Conservation (phyloP, 2,888 invertebrate genomes). For the Kryphioiulus occultus region DNA sequence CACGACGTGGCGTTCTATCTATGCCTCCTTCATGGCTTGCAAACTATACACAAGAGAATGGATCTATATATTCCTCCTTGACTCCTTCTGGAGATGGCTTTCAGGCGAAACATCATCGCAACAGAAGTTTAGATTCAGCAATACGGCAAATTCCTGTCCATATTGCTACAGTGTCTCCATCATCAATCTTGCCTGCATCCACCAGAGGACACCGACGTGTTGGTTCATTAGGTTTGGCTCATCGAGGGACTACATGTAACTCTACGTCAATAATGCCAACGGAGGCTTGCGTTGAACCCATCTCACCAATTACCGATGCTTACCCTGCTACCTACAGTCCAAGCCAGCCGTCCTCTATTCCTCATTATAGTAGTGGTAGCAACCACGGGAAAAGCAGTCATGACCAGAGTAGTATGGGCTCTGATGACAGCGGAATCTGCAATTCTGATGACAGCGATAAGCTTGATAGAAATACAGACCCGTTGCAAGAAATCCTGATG, state of each 20-base stretch:
- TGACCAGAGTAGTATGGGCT: conserved; percentile 72
- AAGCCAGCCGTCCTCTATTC: conserved; percentile 44
- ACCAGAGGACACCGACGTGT: conserved; percentile 46
- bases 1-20: background rate
- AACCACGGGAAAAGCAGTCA: conserved; percentile 63
- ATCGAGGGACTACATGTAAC: conserved; percentile 28
- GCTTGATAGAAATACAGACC: background rate
- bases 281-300: background rate
- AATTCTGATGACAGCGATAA: conserved; percentile 65
- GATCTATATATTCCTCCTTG: background rate
- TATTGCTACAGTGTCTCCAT: conserved; percentile 51
- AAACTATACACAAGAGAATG: background rate
- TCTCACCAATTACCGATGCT: background rate
- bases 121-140: conserved; percentile 88
- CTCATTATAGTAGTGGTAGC: conserved; percentile 53
- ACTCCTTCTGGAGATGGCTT: conserved; percentile 9
- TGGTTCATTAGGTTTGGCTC: conserved; percentile 50
- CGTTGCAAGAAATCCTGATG: background rate
- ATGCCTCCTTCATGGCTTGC: conserved; percentile 21
- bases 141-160: conserved; percentile 57
- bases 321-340: background rate
- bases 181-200: background rate
- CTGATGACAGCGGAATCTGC: conserved; percentile 82
- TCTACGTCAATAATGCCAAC: background rate
- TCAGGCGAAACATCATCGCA: conserved; percentile 73